These are phyloP conservation scores for Thinocorus orbignyianus DNA, from an alignment of 2,113 vertebrate genomes.

Conservation along the genomic window DNA sequence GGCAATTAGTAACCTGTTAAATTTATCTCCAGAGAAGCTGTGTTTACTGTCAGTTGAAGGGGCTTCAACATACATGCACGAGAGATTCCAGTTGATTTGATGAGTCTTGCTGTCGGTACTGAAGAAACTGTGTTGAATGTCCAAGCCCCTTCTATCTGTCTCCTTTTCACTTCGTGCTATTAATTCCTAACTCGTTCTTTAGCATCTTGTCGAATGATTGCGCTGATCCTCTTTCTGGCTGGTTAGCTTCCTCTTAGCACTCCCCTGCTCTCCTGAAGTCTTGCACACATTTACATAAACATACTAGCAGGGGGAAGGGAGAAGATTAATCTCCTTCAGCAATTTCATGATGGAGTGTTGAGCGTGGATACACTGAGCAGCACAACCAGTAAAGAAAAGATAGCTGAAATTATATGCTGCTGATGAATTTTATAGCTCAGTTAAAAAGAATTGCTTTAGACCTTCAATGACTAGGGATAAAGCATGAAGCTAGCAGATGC, in stretches of 20 bases:
- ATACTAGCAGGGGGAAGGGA: background rate
- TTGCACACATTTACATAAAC: background rate
- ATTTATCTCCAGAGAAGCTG: background rate
- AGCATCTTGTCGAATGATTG: background rate
- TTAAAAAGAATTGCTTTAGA: background rate
- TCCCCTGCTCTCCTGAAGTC: background rate
- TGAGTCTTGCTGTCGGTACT: background rate
- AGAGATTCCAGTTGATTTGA: background rate
- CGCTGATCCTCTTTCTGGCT: background rate
- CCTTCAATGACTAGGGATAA: background rate
- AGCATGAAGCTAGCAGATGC: background rate
- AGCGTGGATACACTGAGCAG: background rate
- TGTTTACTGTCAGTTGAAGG: background rate
- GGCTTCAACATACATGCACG: background rate
- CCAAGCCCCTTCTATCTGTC: background rate
- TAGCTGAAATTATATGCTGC: background rate
- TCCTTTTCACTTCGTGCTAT: background rate
- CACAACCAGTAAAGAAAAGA: background rate
- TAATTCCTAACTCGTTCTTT: background rate
- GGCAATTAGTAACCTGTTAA: constrained; percentile 4
- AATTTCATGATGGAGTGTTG: background rate
- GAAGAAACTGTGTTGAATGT: background rate
- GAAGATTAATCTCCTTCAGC: background rate
- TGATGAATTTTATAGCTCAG: background rate
- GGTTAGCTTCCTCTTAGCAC: background rate